Conservation (phyloP, 1,140 invertebrate genomes). For the Adelges cooleyi region DNA sequence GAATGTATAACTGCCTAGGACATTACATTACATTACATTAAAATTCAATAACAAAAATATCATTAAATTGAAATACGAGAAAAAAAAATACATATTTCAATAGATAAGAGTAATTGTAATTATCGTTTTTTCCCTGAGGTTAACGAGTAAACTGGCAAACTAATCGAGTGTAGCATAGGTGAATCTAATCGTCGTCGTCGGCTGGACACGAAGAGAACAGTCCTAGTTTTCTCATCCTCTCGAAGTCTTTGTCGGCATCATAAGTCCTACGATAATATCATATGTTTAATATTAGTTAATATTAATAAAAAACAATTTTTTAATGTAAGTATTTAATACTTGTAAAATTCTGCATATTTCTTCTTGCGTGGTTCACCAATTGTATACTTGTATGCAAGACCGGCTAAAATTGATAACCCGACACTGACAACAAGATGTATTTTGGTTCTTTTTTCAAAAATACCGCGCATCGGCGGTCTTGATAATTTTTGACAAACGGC, state of each 20-base stretch:
- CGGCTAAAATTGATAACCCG: slow-evolving; percentile 38
- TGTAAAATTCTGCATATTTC: slow-evolving; percentile 55
- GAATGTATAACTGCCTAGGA: too few species aligned
- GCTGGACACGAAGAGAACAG: slow-evolving; percentile 38
- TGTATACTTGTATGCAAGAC: slow-evolving; percentile 41
- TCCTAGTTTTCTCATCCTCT: slow-evolving; percentile 41
- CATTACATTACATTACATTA: too few species aligned
- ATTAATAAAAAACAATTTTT: slow-evolving; percentile 2
- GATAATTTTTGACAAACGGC: slow-evolving; percentile 36
- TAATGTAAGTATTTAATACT: slow-evolving; percentile 39
- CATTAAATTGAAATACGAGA: too few species aligned
- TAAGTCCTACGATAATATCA: slow-evolving; percentile 40
- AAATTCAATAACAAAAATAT: too few species aligned
- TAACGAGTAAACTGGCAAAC: slow-evolving; percentile 22
- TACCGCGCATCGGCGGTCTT: slow-evolving; percentile 46
- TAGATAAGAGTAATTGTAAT: slow-evolving; percentile 23
- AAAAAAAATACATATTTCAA: slow-evolving; percentile 29
- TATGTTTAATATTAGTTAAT: slow-evolving; percentile 22
- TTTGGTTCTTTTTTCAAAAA: slow-evolving; percentile 46
- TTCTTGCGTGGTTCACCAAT: slow-evolving; percentile 46
- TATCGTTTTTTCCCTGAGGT: slow-evolving; percentile 28
- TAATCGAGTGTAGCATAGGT: slow-evolving; percentile 19
- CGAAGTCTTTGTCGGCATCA: slow-evolving; percentile 39
- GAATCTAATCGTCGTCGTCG: slow-evolving; percentile 30
- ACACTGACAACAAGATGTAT: slow-evolving; percentile 43